Percentiles rank a stretch among this genome's conserved stretches.
These are phyloP conservation scores for Flexamia atlantica DNA, from an alignment of 2,888 invertebrate species.

Conservation along the genomic window DNA sequence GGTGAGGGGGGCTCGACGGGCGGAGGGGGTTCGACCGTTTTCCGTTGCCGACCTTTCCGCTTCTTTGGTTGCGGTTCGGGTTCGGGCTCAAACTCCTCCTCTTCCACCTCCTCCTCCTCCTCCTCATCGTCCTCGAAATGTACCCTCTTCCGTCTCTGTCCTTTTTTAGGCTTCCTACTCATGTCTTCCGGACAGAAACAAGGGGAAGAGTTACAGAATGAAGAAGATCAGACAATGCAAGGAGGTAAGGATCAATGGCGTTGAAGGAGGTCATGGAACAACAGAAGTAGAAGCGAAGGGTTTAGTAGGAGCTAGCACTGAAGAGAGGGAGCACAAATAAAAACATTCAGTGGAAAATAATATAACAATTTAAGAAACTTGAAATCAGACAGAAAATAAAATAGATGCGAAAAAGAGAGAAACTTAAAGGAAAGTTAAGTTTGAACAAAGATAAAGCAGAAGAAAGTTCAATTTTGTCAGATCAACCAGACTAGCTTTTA, in stretches of 20 bases:
- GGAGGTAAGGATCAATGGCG: background rate
- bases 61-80: slow-evolving; percentile 36
- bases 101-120: slow-evolving; percentile 35
- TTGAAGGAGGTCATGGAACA: background rate
- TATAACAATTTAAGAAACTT: no score
- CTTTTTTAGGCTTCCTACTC: slow-evolving; percentile 42
- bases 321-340: background rate
- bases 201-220: slow-evolving; percentile 25
- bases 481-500: no score
- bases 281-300: background rate
- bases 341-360: no score
- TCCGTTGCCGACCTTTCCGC: slow-evolving; percentile 39
- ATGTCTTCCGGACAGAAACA: slow-evolving; percentile 42
- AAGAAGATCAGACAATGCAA: slow-evolving; percentile 15
- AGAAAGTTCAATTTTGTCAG: no score
- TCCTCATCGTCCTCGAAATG: slow-evolving; percentile 16
- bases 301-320: background rate
- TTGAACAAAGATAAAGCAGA: no score
- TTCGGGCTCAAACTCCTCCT: slow-evolving; percentile 11
- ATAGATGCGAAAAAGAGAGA: no score
- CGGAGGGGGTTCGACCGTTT: slow-evolving; percentile 16
- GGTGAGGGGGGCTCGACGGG: background rate
- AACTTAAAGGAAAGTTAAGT: no score
- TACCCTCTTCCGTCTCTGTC: slow-evolving; percentile 27
- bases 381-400: no score